A percentile compares a stretch with the other conserved stretches of the same genome.
These are phyloP conservation scores for Fundulus diaphanus DNA, from an alignment of 2,797 vertebrate species.

Conservation along the genomic window DNA sequence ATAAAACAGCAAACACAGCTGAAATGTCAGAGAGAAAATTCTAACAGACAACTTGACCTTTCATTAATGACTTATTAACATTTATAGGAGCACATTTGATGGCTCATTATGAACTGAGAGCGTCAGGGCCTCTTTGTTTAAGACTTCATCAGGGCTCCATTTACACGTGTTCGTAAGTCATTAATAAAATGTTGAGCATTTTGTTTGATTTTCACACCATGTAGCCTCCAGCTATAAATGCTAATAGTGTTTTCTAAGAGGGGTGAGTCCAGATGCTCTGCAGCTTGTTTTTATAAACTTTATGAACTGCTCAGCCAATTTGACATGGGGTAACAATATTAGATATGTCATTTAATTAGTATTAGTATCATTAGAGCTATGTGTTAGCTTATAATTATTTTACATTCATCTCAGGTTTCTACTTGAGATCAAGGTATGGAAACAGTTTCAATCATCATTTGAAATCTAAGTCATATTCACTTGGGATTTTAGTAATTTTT, in stretches of 20 bases:
- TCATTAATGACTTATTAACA: slow-evolving; percentile 57
- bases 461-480: neutral
- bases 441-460: neutral
- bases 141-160: slow-evolving; percentile 35
- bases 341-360: neutral
- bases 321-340: slow-evolving; percentile 9
- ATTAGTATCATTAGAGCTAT: neutral
- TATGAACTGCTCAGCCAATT: slow-evolving; percentile 12
- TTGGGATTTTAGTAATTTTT: neutral
- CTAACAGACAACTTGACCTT: slow-evolving; percentile 45
- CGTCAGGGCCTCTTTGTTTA: slow-evolving; percentile 36
- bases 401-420: neutral
- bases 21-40: slow-evolving; percentile 9
- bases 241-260: slow-evolving; percentile 37
- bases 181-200: slow-evolving; percentile 52
- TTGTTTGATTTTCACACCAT: slow-evolving; percentile 40
- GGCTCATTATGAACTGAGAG: slow-evolving; percentile 35
- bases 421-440: neutral
- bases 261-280: slow-evolving; percentile 32
- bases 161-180: slow-evolving; percentile 46
- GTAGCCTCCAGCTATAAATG: slow-evolving; percentile 38
- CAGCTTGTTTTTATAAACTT: slow-evolving; percentile 20
- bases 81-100: slow-evolving; percentile 31
- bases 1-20: slow-evolving; percentile 9
- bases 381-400: neutral